Base-by-base conservation (phyloP, 2,888 invertebrate species). In the Calameuta pallipes region DNA sequence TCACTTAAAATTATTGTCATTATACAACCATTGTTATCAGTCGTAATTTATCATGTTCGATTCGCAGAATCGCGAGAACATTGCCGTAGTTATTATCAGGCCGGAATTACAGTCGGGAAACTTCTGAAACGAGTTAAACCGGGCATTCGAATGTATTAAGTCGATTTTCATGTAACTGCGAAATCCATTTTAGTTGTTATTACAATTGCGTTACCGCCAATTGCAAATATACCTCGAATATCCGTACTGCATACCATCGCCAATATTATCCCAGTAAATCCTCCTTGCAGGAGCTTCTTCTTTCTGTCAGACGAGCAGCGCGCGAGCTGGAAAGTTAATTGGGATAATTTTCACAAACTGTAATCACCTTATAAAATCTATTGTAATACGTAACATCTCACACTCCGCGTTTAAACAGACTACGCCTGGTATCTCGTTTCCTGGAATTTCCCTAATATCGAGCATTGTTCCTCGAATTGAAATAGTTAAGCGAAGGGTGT, bases 21-120 rank as follows among this genome's bases (percentile, higher is more conserved):
- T 23, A 56, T 56, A 0, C 23, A 6, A 56, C 56, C 1, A 9
- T 56, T 2, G 23, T 56, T 56, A 56, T 56, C 56, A 56, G 23
- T 56, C 56, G 56, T 9, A 56, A 56, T 56, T 56, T 23, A 56
- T 23, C 56, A 23, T 56, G 56, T 23, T 56, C 56, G 23, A 56
- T 23, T 56, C 56, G 23, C 56, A 56, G 56, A 56, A 9, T 15
- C 56, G 23, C 6, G 9, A 23, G 56, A 56, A 56, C 9, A 84
- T 82, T 84, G 85, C 84, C 82, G 82, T 81, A 80, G 85, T 84
- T 85, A 87, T 87, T 87, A 87, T 87, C 86, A 82, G 83, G 82
- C 84, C 82, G 86, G 84, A 88, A 87, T 88, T 88, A 88, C 86
- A 85, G 86, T 86, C 86, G 87, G 83, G 86, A 85, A 88, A 88